Percentiles rank a stretch among this genome's conserved stretches.
These are phyloP conservation scores for Pavo muticus DNA, from an alignment of 2,113 vertebrate genomes.

Conservation along the genomic window DNA sequence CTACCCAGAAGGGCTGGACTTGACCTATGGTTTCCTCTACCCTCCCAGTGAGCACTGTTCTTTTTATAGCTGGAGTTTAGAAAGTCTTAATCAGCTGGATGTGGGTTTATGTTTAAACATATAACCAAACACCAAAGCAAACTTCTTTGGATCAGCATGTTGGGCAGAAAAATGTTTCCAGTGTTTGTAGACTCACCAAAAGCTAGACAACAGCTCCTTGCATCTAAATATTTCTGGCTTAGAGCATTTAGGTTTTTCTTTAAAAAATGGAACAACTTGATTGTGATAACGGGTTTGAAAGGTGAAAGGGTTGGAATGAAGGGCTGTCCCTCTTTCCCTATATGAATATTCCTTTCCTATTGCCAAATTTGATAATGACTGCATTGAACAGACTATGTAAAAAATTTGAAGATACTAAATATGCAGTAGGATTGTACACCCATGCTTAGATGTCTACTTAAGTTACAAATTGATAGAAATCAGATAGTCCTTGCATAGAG, in stretches of 20 bases:
- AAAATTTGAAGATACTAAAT: background rate
- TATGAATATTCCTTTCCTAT: background rate
- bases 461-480: background rate
- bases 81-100: slow-evolving; percentile 82
- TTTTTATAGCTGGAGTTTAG: slow-evolving; percentile 78
- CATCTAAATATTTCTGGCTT: slow-evolving; percentile 57
- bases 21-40: slow-evolving; percentile 87
- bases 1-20: slow-evolving; percentile 71
- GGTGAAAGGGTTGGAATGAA: background rate
- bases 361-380: background rate
- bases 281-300: background rate
- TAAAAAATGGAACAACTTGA: background rate
- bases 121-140: slow-evolving; percentile 67
- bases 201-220: background rate
- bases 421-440: background rate
- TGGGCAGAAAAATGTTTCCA: slow-evolving; percentile 42
- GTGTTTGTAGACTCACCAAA: slow-evolving; percentile 30
- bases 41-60: slow-evolving; percentile 87
- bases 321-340: background rate
- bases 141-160: slow-evolving; percentile 46
- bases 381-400: background rate
- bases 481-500: background rate
- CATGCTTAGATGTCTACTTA: background rate
- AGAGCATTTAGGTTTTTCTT: slow-evolving; percentile 27
- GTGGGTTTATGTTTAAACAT: slow-evolving; percentile 81